Conservation (phyloP, 2,888 invertebrate species). For the Holacanthella duospinosa region DNA sequence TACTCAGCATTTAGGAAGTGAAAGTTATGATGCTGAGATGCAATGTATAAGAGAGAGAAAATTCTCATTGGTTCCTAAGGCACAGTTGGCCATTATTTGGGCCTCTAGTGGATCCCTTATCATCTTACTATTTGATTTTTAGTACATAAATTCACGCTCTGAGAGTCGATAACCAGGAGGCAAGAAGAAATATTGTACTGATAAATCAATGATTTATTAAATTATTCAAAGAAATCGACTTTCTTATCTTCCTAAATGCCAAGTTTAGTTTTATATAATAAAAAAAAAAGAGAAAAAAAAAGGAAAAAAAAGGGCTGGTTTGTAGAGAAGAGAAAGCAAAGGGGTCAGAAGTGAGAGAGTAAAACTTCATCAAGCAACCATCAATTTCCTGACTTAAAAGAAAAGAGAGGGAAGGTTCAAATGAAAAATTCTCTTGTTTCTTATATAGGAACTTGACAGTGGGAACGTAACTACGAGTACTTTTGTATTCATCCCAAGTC, state of each 20-base stretch:
- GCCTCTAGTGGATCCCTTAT: too few species aligned
- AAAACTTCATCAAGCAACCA: too few species aligned
- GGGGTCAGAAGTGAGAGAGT: too few species aligned
- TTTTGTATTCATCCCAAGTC: conserved; percentile 67
- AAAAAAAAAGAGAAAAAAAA: background rate
- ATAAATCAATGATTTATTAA: conserved; percentile 6
- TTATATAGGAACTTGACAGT: conserved; percentile 61
- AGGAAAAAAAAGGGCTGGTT: conserved; percentile 12
- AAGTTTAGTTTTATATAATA: background rate
- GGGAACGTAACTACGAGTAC: conserved; percentile 72
- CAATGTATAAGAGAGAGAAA: background rate
- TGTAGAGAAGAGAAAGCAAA: conserved; percentile 11
- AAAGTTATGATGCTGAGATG: background rate
- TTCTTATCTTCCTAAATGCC: conserved; percentile 4
- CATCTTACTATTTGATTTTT: background rate
- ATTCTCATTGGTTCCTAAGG: too few species aligned
- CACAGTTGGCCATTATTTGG: too few species aligned
- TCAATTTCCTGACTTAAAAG: conserved; percentile 8
- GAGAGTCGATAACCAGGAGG: too few species aligned
- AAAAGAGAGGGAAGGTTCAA: background rate
- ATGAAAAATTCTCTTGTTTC: background rate
- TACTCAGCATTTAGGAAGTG: background rate
- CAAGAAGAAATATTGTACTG: background rate
- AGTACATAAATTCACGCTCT: background rate
- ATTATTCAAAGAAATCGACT: background rate